Evolutionary conservation across 1,140 invertebrate species (phyloP), one percentile per base, ranked within the genome.

Genomic region (Octopus sinensis): DNA sequence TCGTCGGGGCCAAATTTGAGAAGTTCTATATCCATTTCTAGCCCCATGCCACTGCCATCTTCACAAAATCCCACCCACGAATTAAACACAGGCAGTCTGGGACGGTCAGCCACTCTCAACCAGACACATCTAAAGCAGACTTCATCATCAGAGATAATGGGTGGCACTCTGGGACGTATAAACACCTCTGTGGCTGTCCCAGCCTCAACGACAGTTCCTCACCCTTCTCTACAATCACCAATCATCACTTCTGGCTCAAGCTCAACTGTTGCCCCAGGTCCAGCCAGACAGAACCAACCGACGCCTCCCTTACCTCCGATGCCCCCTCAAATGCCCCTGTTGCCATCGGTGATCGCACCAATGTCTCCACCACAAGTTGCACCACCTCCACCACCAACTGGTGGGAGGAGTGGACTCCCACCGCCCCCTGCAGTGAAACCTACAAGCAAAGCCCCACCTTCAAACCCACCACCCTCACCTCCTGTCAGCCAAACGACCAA

Each of bases 11-110:
- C 23, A 77, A 71, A 54, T 77, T 56, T n/a, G 75, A 23, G 30
- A n/a, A 75, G 81, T 83, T 68, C 84, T 80, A 71, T 81, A 82
- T 30, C 81, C 83, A 71, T 76, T 82, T 9, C 83, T 81, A 53
- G 82, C 62, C 17, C 43, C 62, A 53, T 73, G 23, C 78, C 54
- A 75, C 23, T 76, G 6, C 43, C 81, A 79, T n/a, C 73, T 82
- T 10, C 17, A n/a, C 12, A 0, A 23, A 62, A 54, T 80, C 12
- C 79, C 2, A 23, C 79, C n/a, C 13, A 68, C 53, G 23, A 43
- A 12, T 23, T 75, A 76, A 4, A 71, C n/a, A 6, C 73, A 52
- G 5, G 54, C 30, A 43, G 30, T 43, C 30, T 43, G 30, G 30
- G 30, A 43, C 30, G 30, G 30, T 43, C 30, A 43, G 30, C 30